Evolutionary conservation across 1,140 invertebrate species (phyloP).

Genomic region (Battus philenor): DNA sequence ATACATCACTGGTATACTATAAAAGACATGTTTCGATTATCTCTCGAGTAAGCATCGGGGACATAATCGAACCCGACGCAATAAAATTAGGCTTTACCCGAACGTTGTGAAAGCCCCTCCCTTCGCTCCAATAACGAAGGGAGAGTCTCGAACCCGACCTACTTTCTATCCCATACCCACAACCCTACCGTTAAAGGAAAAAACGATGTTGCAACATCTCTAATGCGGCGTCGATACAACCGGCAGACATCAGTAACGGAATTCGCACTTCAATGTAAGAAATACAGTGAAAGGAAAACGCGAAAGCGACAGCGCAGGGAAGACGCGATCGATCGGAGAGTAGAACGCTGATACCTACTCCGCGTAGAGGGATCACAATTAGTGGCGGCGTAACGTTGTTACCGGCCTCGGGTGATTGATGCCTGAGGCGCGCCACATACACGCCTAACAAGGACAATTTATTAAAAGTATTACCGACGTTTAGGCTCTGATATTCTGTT

Average conservation of each 20-base stretch:
- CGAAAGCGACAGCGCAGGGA: slow-evolving; percentile 17
- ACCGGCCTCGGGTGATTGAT: slow-evolving; percentile 56
- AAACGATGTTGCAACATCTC: slow-evolving; percentile 29
- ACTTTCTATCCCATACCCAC: slow-evolving; percentile 47
- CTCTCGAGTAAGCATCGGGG: slow-evolving; percentile 29
- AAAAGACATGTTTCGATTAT: too few relatives aligned
- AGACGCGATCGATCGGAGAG: slow-evolving; percentile 39
- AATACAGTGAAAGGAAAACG: slow-evolving; percentile 30
- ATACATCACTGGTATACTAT: too few relatives aligned
- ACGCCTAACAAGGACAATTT: slow-evolving; percentile 10
- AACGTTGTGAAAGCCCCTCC: slow-evolving; percentile 44
- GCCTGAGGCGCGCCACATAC: slow-evolving; percentile 21
- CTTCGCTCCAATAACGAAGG: slow-evolving; percentile 47
- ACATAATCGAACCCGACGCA: slow-evolving; percentile 44
- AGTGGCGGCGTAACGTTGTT: slow-evolving; percentile 57
- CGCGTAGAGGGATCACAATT: slow-evolving; percentile 55
- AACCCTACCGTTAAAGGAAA: slow-evolving; percentile 32
- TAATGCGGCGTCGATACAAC: slow-evolving; percentile 38
- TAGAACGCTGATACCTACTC: slow-evolving; percentile 40
- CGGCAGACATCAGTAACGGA: slow-evolving; percentile 28
- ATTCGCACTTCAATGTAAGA: slow-evolving; percentile 43
- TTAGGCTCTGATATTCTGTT: slow-evolving; percentile 1
- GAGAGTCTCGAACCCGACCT: slow-evolving; percentile 48
- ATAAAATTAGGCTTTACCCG: slow-evolving; percentile 67
- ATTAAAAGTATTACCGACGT: slow-evolving; percentile 8